phyloP scores from a whole-genome alignment of 2,797 vertebrate genomes.

The Phrynocephalus guinanensis region DNA sequence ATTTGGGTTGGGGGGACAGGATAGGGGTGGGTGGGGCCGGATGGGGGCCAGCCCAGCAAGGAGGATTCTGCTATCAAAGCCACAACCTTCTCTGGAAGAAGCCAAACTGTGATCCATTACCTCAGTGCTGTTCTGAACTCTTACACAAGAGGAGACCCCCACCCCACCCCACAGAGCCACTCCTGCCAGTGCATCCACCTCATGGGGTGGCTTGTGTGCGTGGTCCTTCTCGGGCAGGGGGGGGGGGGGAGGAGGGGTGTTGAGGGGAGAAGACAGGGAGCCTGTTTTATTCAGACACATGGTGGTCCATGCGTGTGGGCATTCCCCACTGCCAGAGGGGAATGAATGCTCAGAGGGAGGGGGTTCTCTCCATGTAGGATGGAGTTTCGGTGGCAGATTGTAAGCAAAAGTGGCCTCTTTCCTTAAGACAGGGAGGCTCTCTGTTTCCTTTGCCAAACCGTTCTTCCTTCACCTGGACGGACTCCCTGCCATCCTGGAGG shows the following conservation, averaged over 20 bases:
- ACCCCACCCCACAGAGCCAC: background rate
- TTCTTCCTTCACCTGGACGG: no score
- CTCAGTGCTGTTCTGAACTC: slow-evolving; percentile 70
- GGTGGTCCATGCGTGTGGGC: accelerated
- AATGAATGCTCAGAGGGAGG: no score
- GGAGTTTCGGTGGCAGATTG: background rate
- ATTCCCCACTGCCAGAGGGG: background rate
- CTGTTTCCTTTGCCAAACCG: no score
- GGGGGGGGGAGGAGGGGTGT: slow-evolving; percentile 17
- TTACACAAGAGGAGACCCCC: background rate
- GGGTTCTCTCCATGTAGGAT: accelerated
- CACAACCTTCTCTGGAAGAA: slow-evolving; percentile 58
- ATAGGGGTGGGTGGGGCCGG: background rate
- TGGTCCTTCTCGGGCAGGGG: no score
- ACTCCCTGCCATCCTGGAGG: accelerated
- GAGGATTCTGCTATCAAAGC: slow-evolving; percentile 18
- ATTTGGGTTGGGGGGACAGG: background rate
- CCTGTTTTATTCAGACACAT: slow-evolving; percentile 32
- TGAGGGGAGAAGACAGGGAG: background rate
- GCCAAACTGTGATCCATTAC: slow-evolving; percentile 65
- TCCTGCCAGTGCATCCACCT: accelerated
- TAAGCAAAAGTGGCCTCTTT: no score
- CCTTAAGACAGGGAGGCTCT: no score
- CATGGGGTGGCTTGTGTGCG: slow-evolving; percentile 18
- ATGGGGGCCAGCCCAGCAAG: no score